Evolutionary conservation across 2,113 vertebrate species (phyloP), one percentile per base, ranked within the genome.

Genomic region (Poeciliopsis turrubarensis): DNA sequence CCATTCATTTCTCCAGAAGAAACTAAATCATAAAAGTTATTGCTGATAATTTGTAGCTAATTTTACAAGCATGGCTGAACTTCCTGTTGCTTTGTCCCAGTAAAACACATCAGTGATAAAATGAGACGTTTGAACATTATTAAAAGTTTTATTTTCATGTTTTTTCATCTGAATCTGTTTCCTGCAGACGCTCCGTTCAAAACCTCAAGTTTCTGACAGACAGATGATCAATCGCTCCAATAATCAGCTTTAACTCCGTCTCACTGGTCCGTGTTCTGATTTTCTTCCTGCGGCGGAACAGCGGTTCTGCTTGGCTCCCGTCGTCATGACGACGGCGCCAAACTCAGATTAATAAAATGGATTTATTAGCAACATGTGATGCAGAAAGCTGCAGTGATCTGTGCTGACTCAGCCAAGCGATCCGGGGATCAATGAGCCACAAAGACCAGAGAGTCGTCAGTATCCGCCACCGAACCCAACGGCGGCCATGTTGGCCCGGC

Each of bases 221-320:
- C 83, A 72, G 63, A 65, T 64, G 72, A 83, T 87, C 78, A 76
- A 85, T 87, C 81, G 41, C 80, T 88, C 67, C 72, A 82, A 73
- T 90, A 82, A 86, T 84, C 78, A 65, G 39, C 63, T 80, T 76
- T 80, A 85, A 89, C 85, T 83, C 57, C 34, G 81, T 78, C 70
- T 87, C 80, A 88, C 86, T 82, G 86, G 68, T 29, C 65, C 64
- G 41, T 39, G 11, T 75, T 79, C 70, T 44, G 57, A 77, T 65
- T 65, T 65, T 65, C 22, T 8, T 65, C 32, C 13, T 1, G 22
- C 32, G 13, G n/a, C 12, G 2, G 15, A 65, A 26, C 3, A 2
- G 1, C 12, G 10, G 8, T 37, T 19, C 17, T 10, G 63, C 26
- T 65, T 22, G 64, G 25, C 64, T 47, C 44, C 44, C 5, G 17